Conservation (phyloP, 1,140 invertebrate species). For the Periplaneta americana region DNA sequence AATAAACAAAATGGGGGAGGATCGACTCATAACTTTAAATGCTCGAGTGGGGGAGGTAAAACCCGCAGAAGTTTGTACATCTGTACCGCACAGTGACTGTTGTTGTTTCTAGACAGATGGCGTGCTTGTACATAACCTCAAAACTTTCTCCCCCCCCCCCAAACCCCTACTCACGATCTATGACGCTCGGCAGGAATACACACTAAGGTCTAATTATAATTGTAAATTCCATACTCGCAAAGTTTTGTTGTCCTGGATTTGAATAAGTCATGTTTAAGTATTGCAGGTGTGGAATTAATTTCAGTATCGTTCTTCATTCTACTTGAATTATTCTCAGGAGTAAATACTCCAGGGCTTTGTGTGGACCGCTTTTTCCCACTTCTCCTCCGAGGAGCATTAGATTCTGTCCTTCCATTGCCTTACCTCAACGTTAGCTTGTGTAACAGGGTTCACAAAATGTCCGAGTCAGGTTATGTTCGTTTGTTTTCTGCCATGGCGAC, state of each 20-base stretch:
- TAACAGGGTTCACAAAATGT: too few species aligned
- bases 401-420: too few species aligned
- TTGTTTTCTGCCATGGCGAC: too few species aligned
- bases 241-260: background rate
- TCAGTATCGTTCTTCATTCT: background rate
- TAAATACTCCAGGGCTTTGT: background rate
- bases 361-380: too few species aligned
- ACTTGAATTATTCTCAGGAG: background rate
- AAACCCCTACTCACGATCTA: background rate
- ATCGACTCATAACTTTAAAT: background rate
- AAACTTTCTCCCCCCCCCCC: background rate
- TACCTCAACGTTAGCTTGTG: too few species aligned
- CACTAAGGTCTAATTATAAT: background rate
- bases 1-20: background rate
- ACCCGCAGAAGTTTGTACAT: background rate
- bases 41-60: background rate
- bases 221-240: background rate
- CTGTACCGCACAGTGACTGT: background rate
- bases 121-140: background rate
- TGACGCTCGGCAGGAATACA: background rate
- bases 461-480: too few species aligned
- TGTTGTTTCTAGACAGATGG: background rate
- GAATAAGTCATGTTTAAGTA: background rate
- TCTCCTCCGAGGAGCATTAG: too few species aligned
- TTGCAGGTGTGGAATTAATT: background rate